phyloP scores from a whole-genome alignment of 2,113 vertebrate genomes.

The Pelmatolapia mariae region DNA sequence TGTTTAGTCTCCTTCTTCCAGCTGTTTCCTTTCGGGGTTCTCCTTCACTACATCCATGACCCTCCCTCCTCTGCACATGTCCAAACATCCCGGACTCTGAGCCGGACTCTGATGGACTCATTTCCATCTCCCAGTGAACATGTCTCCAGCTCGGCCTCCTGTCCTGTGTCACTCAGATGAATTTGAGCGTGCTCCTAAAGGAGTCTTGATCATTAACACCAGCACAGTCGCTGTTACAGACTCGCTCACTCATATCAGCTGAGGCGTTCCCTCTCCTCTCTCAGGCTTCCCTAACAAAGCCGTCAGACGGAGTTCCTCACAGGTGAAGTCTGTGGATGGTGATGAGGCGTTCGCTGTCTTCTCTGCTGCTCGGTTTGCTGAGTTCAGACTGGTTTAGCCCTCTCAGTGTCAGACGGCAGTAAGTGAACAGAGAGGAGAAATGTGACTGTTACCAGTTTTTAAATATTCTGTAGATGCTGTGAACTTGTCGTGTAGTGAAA shows the following conservation, averaged over 20 bases:
- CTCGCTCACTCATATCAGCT: background rate
- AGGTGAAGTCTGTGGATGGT: background rate
- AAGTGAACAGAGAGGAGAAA: background rate
- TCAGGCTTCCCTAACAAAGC: background rate
- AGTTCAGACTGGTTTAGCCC: background rate
- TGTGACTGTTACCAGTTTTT: background rate
- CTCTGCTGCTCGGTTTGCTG: background rate
- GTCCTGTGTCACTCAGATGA: accelerated
- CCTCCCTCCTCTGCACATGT: background rate
- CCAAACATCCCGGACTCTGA: background rate
- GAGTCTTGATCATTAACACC: background rate
- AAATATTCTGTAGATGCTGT: background rate
- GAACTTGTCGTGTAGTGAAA: accelerated
- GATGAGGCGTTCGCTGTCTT: background rate
- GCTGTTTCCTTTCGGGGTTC: background rate
- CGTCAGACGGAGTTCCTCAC: background rate
- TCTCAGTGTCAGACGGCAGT: background rate
- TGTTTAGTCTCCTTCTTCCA: background rate
- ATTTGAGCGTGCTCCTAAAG: accelerated
- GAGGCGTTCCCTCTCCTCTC: background rate
- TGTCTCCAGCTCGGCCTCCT: background rate
- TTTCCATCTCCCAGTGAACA: background rate
- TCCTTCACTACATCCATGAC: background rate
- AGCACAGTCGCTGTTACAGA: background rate
- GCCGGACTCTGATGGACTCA: background rate